Evolutionary conservation across 2,888 invertebrate genomes (phyloP).

Genomic region (Diabrotica balteata): DNA sequence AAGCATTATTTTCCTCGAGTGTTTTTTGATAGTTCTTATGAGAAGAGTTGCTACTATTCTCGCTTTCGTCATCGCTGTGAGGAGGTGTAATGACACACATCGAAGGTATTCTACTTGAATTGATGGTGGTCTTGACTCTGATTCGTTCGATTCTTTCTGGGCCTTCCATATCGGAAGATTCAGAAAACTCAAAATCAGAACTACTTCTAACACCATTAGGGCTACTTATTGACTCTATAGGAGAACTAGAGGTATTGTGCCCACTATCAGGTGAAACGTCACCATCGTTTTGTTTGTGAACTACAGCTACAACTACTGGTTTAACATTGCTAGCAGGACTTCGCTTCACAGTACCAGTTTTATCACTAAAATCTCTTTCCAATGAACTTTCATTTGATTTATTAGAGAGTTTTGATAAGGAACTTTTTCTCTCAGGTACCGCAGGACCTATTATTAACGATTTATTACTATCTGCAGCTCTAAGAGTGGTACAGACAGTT

Average conservation of each 20-base stretch:
- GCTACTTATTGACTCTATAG: conserved; percentile 77
- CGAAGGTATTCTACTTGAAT: conserved; percentile 87
- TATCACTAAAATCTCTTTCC: conserved; percentile 55
- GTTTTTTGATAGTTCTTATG: conserved; percentile 40
- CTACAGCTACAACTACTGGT: conserved; percentile 67
- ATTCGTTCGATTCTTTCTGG: conserved; percentile 86
- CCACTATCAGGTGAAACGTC: conserved; percentile 83
- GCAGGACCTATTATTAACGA: conserved; percentile 74
- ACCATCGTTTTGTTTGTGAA: conserved; percentile 66
- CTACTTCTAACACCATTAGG: conserved; percentile 73
- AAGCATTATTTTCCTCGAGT: conserved; percentile 41
- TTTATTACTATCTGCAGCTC: conserved; percentile 72
- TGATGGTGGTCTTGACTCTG: conserved; percentile 84
- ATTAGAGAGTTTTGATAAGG: conserved; percentile 67
- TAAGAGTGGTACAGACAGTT: conserved; percentile 84
- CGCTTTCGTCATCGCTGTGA: conserved; percentile 85
- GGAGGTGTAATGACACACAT: conserved; percentile 92
- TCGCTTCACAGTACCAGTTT: conserved; percentile 59
- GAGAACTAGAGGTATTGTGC: conserved; percentile 81
- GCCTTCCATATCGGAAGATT: conserved; percentile 87
- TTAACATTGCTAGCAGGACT: conserved; percentile 59
- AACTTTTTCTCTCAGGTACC: conserved; percentile 84
- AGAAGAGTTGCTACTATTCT: conserved; percentile 54
- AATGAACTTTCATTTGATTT: conserved; percentile 62
- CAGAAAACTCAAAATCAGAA: conserved; percentile 84